Base-by-base conservation (phyloP, 2,888 invertebrate genomes). In the Lacanobia wlatinum region DNA sequence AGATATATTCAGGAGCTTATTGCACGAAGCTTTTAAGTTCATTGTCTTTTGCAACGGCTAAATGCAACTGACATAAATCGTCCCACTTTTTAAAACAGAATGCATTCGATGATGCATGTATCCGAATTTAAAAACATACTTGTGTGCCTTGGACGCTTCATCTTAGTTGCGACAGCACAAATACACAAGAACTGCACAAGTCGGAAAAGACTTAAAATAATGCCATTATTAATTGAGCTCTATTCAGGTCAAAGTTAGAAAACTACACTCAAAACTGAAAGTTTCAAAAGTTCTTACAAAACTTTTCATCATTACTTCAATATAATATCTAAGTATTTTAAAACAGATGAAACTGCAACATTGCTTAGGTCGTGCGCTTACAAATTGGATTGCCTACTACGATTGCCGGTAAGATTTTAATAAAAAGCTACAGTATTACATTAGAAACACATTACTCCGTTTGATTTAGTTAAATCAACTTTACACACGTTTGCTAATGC, bases 121-220 rank as follows among this genome's bases (percentile, higher is more conserved):
- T 53, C 12, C 14, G 40, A 77, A 70, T 76, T 76, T 61, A 53
- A 70, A 75, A n/a, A n/a, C n/a, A n/a, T 77, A 77, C 62, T 62
- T 28, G 61, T 62, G 18, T 7, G 50, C 61, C 58, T 77, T 70
- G 70, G 46, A n/a, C 9, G 56, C 12, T 28, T 16, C 38, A 18
- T 52, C 14, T 75, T 28, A 40, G 21, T 46, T 58, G 18, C 56
- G 52, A 48, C 34, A 38, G n/a, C n/a, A 60, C 34, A 56, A 43
- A 74, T 34, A 56, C 18, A 28, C 23, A 23, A 43, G n/a, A 76
- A 21, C 34, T 21, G 12, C 16, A 38, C 14, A 48, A 21, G 53
- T 23, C 7, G 38, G n/a, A 23, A 71, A 40, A 38, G 2, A 28
- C 6, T 16, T 16, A 10, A 8, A 52, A 70, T 2, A 34, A 62